Percentiles rank a stretch among this genome's conserved stretches.
phyloP scores from a whole-genome alignment of 2,113 vertebrate genomes.

The Rousettus leschenaultii region DNA sequence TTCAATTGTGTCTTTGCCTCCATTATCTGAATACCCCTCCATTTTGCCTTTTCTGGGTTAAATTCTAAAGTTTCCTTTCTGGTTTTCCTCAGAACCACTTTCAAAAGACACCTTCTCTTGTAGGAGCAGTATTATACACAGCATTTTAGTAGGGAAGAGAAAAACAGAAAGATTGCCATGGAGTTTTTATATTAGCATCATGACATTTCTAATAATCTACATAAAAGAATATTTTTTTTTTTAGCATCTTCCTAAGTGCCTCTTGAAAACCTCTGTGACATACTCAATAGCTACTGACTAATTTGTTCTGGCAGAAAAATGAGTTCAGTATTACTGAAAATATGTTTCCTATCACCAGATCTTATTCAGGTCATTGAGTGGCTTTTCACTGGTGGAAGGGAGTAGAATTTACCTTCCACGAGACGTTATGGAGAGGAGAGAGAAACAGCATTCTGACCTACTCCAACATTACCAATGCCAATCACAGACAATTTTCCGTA shows the following conservation, averaged over 20 bases:
- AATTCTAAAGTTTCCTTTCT: background rate
- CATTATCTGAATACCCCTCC: background rate
- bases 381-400: conserved; percentile 39
- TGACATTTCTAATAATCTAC: conserved; percentile 64
- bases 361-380: conserved; percentile 58
- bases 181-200: conserved; percentile 38
- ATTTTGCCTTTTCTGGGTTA: background rate
- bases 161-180: background rate
- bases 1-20: background rate
- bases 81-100: conserved; percentile 14
- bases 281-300: conserved; percentile 36
- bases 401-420: conserved; percentile 41
- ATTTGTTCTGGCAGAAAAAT: conserved; percentile 75
- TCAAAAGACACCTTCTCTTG: background rate
- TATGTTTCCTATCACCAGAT: conserved; percentile 66
- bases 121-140: background rate
- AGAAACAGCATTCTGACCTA: conserved; percentile 67
- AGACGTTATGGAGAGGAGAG: background rate
- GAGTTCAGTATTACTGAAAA: conserved; percentile 63
- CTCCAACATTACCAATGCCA: conserved; percentile 65
- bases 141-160: background rate
- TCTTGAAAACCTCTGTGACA: conserved; percentile 64
- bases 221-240: conserved; percentile 10
- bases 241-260: conserved; percentile 56
- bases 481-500: conserved; percentile 65